A percentile compares a stretch with the other conserved stretches of the same genome.
Conservation (phyloP, 2,113 vertebrate species). For the Elgaria multicarinata region DNA sequence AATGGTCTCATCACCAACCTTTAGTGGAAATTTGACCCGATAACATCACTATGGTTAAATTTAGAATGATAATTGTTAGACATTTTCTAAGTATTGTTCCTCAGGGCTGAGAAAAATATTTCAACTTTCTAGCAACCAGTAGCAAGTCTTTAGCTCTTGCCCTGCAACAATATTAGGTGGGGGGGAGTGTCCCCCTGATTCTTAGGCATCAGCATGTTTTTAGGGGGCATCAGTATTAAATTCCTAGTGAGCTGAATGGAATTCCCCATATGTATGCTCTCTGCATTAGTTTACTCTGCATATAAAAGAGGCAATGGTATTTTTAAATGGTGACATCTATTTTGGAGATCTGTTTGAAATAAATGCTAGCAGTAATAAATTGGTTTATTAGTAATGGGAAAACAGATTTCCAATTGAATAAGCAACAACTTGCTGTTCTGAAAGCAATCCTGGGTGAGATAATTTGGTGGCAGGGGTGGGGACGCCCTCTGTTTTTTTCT, state of each 20-base stretch:
- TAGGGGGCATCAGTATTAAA: background rate
- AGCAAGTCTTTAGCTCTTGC: background rate
- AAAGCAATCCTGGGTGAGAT: background rate
- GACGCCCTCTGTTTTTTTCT: background rate
- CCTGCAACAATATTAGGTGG: no score
- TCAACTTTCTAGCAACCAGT: background rate
- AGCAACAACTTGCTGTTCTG: background rate
- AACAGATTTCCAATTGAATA: background rate
- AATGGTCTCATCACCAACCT: background rate
- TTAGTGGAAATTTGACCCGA: background rate
- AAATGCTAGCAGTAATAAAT: background rate
- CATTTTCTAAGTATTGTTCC: background rate
- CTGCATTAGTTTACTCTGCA: background rate
- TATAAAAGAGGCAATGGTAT: background rate
- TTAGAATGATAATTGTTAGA: background rate
- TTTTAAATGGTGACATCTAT: background rate
- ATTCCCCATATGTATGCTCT: background rate
- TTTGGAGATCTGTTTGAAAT: background rate
- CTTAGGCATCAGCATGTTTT: background rate
- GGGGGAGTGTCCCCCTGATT: constrained; percentile 40
- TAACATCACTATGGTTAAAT: no score
- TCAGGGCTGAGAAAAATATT: background rate
- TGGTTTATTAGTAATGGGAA: background rate
- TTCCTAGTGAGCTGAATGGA: background rate
- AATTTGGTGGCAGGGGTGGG: background rate